Conservation (phyloP, 37 sponge, comb jelly and placozoan genomes). For the Tethya wilhelma region DNA sequence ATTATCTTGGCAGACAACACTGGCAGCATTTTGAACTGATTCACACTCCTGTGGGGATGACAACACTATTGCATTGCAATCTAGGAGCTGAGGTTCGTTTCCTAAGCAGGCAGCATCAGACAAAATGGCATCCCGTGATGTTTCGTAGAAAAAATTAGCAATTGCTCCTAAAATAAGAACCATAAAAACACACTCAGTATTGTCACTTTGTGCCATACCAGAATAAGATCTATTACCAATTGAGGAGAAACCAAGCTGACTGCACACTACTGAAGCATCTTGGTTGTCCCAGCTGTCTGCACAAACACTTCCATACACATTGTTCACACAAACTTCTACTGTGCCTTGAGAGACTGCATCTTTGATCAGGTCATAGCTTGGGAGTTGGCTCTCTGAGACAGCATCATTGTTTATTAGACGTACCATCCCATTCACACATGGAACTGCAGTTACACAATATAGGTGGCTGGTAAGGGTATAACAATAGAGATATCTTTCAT, state of each 20-base stretch:
- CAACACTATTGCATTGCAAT: neutral
- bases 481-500: neutral
- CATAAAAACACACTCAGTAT: neutral
- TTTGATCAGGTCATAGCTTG: no score
- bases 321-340: constrained; percentile 13
- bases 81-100: neutral
- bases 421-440: no score
- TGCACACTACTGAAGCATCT: constrained; percentile 47
- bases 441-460: no score
- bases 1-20: constrained; percentile 13
- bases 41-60: neutral
- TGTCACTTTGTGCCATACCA: no score
- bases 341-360: no score
- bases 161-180: neutral
- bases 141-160: neutral
- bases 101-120: neutral
- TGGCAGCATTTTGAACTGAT: constrained; percentile 12
- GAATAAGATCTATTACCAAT: constrained; percentile 17
- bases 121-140: neutral
- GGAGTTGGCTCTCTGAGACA: no score
- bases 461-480: no score
- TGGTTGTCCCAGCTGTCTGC: constrained; percentile 14
- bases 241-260: constrained; percentile 42
- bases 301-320: constrained; percentile 35
- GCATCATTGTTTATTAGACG: no score